Percentiles rank a stretch among this genome's conserved stretches.
These are phyloP conservation scores for Nannoperca obscura DNA, from an alignment of 2,797 vertebrate genomes.

Conservation along the genomic window DNA sequence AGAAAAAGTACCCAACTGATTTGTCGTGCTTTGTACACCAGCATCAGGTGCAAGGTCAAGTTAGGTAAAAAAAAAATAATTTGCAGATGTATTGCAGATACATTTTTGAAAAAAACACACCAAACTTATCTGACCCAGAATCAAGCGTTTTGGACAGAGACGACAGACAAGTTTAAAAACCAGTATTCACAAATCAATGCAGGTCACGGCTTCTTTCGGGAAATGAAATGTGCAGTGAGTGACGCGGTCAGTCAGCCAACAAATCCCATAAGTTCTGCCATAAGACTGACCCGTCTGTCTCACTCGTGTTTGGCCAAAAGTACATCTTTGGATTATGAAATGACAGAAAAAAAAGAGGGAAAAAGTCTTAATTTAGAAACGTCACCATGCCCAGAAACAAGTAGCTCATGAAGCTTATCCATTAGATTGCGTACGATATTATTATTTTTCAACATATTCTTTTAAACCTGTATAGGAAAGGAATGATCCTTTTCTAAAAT, in stretches of 20 bases:
- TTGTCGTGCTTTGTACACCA: conserved; percentile 76
- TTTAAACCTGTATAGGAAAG: conserved; percentile 38
- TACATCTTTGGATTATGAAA: conserved; percentile 70
- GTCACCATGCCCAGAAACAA: conserved; percentile 28
- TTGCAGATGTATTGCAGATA: conserved; percentile 41
- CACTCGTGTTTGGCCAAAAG: conserved; percentile 50
- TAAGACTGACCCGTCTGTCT: not conserved
- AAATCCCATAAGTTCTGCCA: not conserved
- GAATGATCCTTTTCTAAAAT: conserved; percentile 29
- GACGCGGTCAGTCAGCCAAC: conserved; percentile 23
- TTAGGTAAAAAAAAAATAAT: not conserved
- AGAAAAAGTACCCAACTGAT: conserved; percentile 71
- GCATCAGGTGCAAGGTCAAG: conserved; percentile 44
- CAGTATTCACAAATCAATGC: conserved; percentile 13
- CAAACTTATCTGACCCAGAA: conserved; percentile 6
- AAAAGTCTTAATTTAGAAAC: conserved; percentile 32
- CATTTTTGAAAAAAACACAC: conserved; percentile 59
- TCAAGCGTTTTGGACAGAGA: conserved; percentile 14
- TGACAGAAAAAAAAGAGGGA: not conserved
- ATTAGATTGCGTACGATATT: conserved; percentile 36
- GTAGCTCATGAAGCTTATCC: conserved; percentile 41
- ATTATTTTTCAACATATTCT: conserved; percentile 27
- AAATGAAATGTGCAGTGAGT: conserved; percentile 33
- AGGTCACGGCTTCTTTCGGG: conserved; percentile 50
- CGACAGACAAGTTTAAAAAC: conserved; percentile 27